Evolutionary conservation across 1,140 invertebrate species (phyloP), one percentile per base, ranked within the genome.

Genomic region (Phymastichus coffea): DNA sequence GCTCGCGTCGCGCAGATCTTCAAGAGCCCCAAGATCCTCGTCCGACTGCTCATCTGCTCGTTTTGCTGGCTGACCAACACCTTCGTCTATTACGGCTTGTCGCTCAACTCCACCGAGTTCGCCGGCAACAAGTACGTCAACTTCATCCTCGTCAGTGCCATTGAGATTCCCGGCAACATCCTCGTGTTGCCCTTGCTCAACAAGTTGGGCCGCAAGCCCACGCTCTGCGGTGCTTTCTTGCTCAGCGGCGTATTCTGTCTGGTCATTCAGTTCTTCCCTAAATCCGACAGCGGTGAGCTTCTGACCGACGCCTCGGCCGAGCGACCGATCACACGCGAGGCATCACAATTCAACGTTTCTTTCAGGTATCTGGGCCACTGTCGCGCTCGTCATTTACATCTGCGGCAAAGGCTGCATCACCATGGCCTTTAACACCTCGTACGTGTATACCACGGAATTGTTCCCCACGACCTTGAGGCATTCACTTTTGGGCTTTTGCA

Each of bases 21-120:
- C 20, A 55, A 57, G 7, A 68, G 66, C 14, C 65, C 69, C 6
- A 61, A 66, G 37, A 71, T 71, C 26, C 56, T 87, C 70, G 75
- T 84, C 66, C 81, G 88, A 25, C 80, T 90, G 49, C 70, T 84
- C 6, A 82, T 84, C 17, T 86, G 87, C 60, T 84, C 81, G 41
- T 84, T 87, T 73, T 90, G 83, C 74, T 91, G 86, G 88, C 75
- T 86, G 2, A 83, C 86, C 2, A 83, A 84, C 63, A 81, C 86
- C 1, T 87, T 92, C 66, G 84, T 92, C 4, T 94, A 91, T 74
- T 93, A 92, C 71, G 92, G 91, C 0, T 74, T 94, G 6, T 90
- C 89, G 8, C 82, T 93, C 38, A 92, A 91, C 71, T 87, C 90
- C 0, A 88, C 89, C 8, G 81, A 88, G 30, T 78, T 94, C 20